These are phyloP conservation scores for Aurelia aurita DNA, from an alignment of 30 jellyfish, hydroid and myxozoan species.

Conservation along the genomic window DNA sequence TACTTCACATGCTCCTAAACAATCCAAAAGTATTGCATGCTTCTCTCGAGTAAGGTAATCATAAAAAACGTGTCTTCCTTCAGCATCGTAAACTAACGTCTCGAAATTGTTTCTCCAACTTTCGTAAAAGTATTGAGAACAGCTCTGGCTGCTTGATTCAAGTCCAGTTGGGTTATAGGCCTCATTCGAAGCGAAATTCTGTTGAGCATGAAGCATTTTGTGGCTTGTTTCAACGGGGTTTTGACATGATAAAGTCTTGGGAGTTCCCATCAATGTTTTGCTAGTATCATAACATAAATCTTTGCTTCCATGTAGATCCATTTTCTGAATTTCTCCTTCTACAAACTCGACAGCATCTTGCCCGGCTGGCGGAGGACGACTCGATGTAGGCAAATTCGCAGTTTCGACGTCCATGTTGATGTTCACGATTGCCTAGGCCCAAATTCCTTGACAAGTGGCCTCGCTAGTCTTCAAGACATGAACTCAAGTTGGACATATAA, in stretches of 20 bases:
- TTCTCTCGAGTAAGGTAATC: conserved; percentile 51
- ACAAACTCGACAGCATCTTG: conserved; percentile 79
- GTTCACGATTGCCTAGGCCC: conserved; percentile 39
- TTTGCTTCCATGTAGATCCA: conserved; percentile 37
- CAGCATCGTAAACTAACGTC: conserved; percentile 54
- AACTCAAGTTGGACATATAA: conserved; percentile 4
- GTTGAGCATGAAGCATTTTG: conserved; percentile 17
- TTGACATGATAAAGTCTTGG: conserved; percentile 48
- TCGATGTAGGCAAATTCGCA: conserved; percentile 76
- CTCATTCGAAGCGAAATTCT: conserved; percentile 13
- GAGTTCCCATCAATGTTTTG: conserved; percentile 50
- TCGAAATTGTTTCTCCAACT: conserved; percentile 66
- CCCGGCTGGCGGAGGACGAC: conserved; percentile 93
- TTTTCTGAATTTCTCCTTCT: conserved; percentile 53
- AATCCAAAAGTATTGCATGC: conserved; percentile 68
- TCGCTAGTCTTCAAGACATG: neutral
- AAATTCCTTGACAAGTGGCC: conserved; percentile 46
- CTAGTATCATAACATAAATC: conserved; percentile 31
- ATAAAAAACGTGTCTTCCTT: conserved; percentile 75
- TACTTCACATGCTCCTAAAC: conserved; percentile 76
- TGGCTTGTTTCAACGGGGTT: conserved; percentile 29
- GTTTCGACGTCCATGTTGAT: conserved; percentile 68
- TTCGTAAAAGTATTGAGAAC: conserved; percentile 59
- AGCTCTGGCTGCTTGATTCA: neutral
- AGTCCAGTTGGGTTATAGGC: conserved; percentile 16